Evolutionary conservation across 2,888 invertebrate genomes (phyloP).

Genomic region (Xestia xanthographa): DNA sequence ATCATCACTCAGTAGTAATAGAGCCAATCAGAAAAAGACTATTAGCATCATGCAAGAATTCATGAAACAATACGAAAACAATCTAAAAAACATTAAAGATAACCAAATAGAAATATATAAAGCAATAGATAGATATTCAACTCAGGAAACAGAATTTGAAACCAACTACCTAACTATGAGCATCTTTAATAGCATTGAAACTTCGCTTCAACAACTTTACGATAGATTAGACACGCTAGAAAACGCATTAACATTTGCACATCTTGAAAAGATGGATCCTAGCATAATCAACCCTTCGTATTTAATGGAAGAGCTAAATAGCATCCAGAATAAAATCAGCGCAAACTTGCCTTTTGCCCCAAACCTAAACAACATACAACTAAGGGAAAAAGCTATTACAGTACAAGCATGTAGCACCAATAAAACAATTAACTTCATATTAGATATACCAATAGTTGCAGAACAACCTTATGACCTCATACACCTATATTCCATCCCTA

Average conservation of each 20-base stretch:
- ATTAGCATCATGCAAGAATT: constrained; percentile 12
- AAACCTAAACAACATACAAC: neutral
- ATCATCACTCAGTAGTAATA: constrained; percentile 12
- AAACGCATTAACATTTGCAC: constrained; percentile 42
- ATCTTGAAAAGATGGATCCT: constrained; percentile 43
- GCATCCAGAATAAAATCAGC: constrained; percentile 40
- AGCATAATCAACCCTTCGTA: constrained; percentile 40
- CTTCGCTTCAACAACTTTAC: constrained; percentile 42
- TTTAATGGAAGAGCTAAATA: constrained; percentile 43
- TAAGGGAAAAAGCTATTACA: constrained; percentile 49
- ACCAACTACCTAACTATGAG: constrained; percentile 27
- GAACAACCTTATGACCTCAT: constrained; percentile 54
- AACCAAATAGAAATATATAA: constrained; percentile 34
- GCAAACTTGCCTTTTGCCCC: constrained; percentile 11
- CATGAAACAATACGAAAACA: constrained; percentile 19
- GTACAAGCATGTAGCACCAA: constrained; percentile 57
- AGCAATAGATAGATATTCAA: constrained; percentile 36
- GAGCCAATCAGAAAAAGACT: constrained; percentile 11
- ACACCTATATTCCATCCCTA: constrained; percentile 63
- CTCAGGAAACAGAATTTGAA: constrained; percentile 23
- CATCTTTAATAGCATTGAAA: constrained; percentile 30
- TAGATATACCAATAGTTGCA: constrained; percentile 61
- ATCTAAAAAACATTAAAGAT: constrained; percentile 13
- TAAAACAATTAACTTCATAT: constrained; percentile 58
- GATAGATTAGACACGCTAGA: constrained; percentile 38